phyloP scores from a whole-genome alignment of 2,797 vertebrate species.

The Schizopygopsis pylzovi region DNA sequence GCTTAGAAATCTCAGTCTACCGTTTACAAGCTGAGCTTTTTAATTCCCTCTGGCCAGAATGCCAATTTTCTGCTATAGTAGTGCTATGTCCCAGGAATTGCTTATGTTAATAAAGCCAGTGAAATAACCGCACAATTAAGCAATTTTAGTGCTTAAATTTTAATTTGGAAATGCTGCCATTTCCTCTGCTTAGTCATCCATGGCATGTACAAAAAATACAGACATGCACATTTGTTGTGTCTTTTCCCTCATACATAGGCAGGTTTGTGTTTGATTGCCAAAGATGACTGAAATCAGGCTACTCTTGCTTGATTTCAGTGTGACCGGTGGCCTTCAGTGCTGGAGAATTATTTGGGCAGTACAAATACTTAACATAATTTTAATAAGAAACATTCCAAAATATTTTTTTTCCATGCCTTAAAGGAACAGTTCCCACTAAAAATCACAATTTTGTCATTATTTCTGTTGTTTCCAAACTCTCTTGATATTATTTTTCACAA shows the following conservation, averaged over 20 bases:
- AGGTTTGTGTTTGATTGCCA: constrained; percentile 4
- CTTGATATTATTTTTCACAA: background rate
- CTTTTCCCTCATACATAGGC: background rate
- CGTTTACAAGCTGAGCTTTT: constrained; percentile 82
- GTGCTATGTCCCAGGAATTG: constrained; percentile 83
- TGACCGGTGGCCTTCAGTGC: background rate
- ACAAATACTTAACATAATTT: constrained; percentile 3
- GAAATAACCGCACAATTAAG: constrained; percentile 89
- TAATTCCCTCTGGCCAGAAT: constrained; percentile 88
- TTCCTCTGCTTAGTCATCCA: constrained; percentile 68
- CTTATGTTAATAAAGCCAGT: constrained; percentile 85
- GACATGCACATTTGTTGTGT: constrained; percentile 21
- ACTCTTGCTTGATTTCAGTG: background rate
- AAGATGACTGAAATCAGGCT: background rate
- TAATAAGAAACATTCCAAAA: background rate
- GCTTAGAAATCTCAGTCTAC: constrained; percentile 82
- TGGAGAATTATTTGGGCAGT: background rate
- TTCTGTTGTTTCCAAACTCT: background rate
- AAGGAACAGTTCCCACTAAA: background rate
- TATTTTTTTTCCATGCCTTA: background rate
- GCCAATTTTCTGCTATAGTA: constrained; percentile 92
- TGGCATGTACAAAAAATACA: constrained; percentile 47
- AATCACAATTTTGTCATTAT: background rate
- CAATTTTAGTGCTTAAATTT: constrained; percentile 89
- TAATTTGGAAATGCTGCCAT: constrained; percentile 78